A percentile compares a stretch with the other conserved stretches of the same genome.
phyloP scores from a whole-genome alignment of 2,888 invertebrate species.

The Nesidiocoris tenuis region DNA sequence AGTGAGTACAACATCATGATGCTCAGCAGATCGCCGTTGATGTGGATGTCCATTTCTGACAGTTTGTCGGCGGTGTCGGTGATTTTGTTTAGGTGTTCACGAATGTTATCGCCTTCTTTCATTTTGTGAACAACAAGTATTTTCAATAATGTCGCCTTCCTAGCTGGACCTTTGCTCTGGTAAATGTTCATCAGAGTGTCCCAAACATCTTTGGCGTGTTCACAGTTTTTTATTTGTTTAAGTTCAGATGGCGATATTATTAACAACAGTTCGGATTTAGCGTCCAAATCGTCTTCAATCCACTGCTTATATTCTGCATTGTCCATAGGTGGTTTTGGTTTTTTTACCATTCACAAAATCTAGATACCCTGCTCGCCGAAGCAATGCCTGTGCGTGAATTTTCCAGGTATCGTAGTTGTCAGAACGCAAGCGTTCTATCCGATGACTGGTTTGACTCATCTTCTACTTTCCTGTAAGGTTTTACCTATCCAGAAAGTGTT shows the following conservation, averaged over 20 bases:
- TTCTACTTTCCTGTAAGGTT: background rate
- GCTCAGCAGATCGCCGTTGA: background rate
- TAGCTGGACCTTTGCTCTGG: background rate
- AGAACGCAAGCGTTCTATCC: background rate
- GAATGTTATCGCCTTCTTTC: background rate
- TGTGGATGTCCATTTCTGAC: background rate
- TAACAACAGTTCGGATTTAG: background rate
- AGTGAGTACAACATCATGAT: background rate
- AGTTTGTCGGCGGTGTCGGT: background rate
- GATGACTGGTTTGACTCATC: background rate
- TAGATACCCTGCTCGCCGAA: background rate
- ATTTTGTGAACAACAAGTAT: background rate
- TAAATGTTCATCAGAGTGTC: background rate
- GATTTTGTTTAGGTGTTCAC: background rate
- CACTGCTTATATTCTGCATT: background rate
- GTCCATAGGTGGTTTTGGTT: background rate
- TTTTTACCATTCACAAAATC: background rate
- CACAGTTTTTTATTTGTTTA: background rate
- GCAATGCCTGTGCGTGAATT: background rate
- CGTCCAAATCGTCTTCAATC: background rate
- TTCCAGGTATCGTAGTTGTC: background rate
- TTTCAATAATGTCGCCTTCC: background rate
- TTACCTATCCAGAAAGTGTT: no score
- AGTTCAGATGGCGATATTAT: background rate
- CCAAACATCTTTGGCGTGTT: background rate